Conservation (phyloP, 2,888 invertebrate genomes). For the Boloria euphrosyne region DNA sequence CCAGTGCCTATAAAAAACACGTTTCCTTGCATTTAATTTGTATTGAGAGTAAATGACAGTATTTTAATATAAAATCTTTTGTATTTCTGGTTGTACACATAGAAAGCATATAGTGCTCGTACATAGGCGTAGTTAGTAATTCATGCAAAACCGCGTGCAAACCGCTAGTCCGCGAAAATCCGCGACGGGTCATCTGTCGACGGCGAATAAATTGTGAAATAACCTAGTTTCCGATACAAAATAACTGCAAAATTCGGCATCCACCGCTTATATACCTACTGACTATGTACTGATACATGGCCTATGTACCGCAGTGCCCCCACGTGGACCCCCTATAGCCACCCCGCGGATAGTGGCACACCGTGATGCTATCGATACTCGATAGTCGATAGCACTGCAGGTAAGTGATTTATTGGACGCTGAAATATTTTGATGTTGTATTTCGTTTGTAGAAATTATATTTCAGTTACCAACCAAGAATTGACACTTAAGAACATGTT, state of each 20-base stretch:
- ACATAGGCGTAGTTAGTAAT: slow-evolving; percentile 18
- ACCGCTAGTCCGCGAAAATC: slow-evolving; percentile 37
- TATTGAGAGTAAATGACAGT: too few relatives aligned
- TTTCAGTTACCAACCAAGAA: background rate
- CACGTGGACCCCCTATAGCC: slow-evolving; percentile 48
- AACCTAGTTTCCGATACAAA: slow-evolving; percentile 81
- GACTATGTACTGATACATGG: slow-evolving; percentile 76
- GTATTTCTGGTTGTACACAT: background rate
- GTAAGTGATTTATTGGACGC: slow-evolving; percentile 14
- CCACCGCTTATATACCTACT: slow-evolving; percentile 64
- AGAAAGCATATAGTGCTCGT: background rate
- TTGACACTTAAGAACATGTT: too few relatives aligned
- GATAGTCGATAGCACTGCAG: slow-evolving; percentile 45
- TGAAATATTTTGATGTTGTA: background rate
- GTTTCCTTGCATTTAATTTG: too few relatives aligned
- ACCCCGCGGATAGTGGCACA: slow-evolving; percentile 64
- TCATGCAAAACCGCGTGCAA: slow-evolving; percentile 33
- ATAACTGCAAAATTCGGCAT: slow-evolving; percentile 81
- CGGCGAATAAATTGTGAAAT: slow-evolving; percentile 70
- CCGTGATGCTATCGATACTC: slow-evolving; percentile 65
- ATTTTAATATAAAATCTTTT: too few relatives aligned
- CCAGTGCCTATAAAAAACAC: too few relatives aligned
- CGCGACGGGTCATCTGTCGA: slow-evolving; percentile 44
- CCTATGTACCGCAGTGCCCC: slow-evolving; percentile 69
- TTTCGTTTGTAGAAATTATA: background rate